Evolutionary conservation across 2,888 invertebrate genomes (phyloP), one percentile per base, ranked within the genome.

Genomic region (Exocentrus adspersus): DNA sequence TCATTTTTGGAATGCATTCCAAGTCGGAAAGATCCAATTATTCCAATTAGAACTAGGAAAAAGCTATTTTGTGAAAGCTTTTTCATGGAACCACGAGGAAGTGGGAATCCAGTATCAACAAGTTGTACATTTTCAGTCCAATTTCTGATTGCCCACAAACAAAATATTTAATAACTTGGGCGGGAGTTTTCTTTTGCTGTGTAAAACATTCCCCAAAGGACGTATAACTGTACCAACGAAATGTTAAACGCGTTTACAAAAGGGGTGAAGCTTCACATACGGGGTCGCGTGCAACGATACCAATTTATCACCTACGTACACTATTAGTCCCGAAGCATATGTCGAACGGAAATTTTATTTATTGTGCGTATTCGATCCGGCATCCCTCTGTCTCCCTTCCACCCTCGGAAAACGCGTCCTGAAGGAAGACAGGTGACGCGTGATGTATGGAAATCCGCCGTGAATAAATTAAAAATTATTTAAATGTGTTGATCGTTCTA

Each of bases 401-500:
- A 9, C 46, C 17, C 32, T 17, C 12, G 12, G 6, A 14, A 9
- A 19, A 2, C n/a, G 4, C 10, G n/a, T 57, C 20, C 1, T 2
- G 32, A 28, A 57, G 24, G 32, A 32, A 46, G 57, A 57, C 57
- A 12, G 12, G 12, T 30, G 10, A 30, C 16, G 12, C 5, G 57
- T 32, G 30, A 46, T 53, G 46, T 53, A 60, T 46, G 28, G 30
- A 45, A 50, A 60, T 30, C 59, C 42, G 58, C 48, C 43, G 59
- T 51, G 71, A 68, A 74, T 72, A 75, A 74, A 76, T 75, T 77
- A 74, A 76, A 77, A 76, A 76, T 77, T 75, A 77, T 78, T 78
- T 74, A 75, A 77, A 78, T 78, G 78, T 78, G 77, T 77, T 78
- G 78, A 78, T 76, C 74, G 75, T 65, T 71, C 75, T 75, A 69